A percentile compares a stretch with the other conserved stretches of the same genome.
Evolutionary conservation across 2,888 invertebrate species (phyloP).

Genomic region (Heliconius cydno): DNA sequence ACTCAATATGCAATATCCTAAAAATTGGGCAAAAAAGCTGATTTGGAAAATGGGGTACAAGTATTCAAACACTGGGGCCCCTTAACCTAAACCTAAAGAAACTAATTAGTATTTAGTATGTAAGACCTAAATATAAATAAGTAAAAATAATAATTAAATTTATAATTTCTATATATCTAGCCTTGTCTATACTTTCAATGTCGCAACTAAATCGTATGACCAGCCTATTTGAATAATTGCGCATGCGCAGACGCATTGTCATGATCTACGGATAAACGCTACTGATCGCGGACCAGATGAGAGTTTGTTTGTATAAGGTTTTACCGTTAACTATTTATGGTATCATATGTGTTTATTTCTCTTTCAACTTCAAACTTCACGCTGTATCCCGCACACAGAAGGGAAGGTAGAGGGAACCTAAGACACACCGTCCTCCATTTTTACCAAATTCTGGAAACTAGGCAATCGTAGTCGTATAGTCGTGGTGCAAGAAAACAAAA

Average conservation of each 20-base stretch:
- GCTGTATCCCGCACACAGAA: background rate
- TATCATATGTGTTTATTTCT: background rate
- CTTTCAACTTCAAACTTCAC: background rate
- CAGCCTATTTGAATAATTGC: slow-evolving; percentile 70
- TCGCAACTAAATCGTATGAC: slow-evolving; percentile 32
- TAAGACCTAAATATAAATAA: background rate
- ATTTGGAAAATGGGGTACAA: too few species aligned
- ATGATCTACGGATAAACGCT: slow-evolving; percentile 50
- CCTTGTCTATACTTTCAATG: slow-evolving; percentile 17
- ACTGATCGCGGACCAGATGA: slow-evolving; percentile 38
- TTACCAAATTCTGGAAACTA: too few species aligned
- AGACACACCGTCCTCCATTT: too few species aligned
- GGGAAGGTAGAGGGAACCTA: background rate
- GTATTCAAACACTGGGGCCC: too few species aligned
- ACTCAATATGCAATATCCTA: too few species aligned
- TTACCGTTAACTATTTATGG: slow-evolving; percentile 23
- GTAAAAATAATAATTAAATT: background rate
- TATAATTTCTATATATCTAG: slow-evolving; percentile 5
- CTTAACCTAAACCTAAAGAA: too few species aligned
- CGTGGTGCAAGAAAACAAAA: too few species aligned
- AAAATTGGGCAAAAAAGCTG: too few species aligned
- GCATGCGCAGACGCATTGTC: slow-evolving; percentile 49
- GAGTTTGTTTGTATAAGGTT: slow-evolving; percentile 25
- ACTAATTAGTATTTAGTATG: too few species aligned
- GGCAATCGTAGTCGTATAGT: too few species aligned